Evolutionary conservation across 2,888 invertebrate genomes (phyloP).

Genomic region (Cloeon dipterum): DNA sequence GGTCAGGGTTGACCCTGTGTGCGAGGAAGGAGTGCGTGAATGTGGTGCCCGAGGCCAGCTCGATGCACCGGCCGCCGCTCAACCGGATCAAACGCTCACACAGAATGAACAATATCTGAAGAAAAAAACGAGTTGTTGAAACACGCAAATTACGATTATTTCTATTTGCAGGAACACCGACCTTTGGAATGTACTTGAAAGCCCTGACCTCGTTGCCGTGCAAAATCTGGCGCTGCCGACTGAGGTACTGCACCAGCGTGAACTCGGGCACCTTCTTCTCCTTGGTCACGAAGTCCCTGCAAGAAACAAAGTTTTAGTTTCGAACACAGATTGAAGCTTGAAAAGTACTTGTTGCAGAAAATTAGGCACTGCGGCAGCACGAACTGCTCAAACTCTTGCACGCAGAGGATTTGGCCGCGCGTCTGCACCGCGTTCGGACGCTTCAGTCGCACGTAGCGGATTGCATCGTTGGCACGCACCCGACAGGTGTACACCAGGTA

Average conservation of each 20-base stretch:
- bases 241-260: slow-evolving; percentile 42
- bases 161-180: slow-evolving; percentile 14
- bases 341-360: slow-evolving; percentile 35
- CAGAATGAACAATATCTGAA: slow-evolving; percentile 48
- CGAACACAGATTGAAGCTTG: background rate
- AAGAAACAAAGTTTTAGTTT: slow-evolving; percentile 7
- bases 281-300: slow-evolving; percentile 18
- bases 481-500: slow-evolving; percentile 60
- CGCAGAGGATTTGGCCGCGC: slow-evolving; percentile 53
- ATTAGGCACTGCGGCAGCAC: slow-evolving; percentile 52
- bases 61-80: slow-evolving; percentile 34
- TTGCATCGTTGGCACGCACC: slow-evolving; percentile 54
- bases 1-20: slow-evolving; percentile 11
- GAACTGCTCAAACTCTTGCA: slow-evolving; percentile 60
- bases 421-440: slow-evolving; percentile 64
- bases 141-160: background rate
- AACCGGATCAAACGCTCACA: slow-evolving; percentile 54
- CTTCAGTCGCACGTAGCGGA: slow-evolving; percentile 50
- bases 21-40: slow-evolving; percentile 29
- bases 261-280: slow-evolving; percentile 30
- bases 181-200: slow-evolving; percentile 57
- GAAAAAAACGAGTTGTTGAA: slow-evolving; percentile 6
- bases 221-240: slow-evolving; percentile 42
- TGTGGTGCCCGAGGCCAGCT: slow-evolving; percentile 26
- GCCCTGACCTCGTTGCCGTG: slow-evolving; percentile 59